phyloP scores from a whole-genome alignment of 64 coral and sea anemone species.

The Cladopsammia gracilis region DNA sequence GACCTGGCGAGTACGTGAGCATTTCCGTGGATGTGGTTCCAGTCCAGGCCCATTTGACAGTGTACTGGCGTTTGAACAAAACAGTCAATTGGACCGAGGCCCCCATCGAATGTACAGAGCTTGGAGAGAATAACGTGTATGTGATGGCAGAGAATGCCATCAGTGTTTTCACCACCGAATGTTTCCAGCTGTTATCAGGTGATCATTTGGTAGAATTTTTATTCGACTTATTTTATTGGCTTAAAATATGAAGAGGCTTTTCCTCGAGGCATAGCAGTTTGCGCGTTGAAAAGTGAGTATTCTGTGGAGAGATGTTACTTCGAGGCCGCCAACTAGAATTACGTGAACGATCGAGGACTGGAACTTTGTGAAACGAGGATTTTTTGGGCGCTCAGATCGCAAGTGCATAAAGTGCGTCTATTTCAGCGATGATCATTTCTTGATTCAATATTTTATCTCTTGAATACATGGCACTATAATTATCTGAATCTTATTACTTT shows the following conservation, averaged over 20 bases:
- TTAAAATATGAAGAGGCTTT: too few species aligned
- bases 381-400: too few species aligned
- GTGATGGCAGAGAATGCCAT: constrained; percentile 58
- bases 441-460: too few species aligned
- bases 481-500: neutral
- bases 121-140: neutral
- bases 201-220: too few species aligned
- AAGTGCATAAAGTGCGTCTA: neutral
- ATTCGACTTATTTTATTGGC: too few species aligned
- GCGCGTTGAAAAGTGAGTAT: too few species aligned
- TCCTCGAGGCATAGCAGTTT: too few species aligned
- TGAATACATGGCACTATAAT: too few species aligned
- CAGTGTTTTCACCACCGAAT: constrained; percentile 34
- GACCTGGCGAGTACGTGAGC: neutral
- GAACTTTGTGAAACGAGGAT: too few species aligned
- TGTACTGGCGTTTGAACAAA: neutral
- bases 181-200: constrained; percentile 34
- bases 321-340: too few species aligned
- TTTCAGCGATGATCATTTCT: neutral
- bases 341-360: too few species aligned
- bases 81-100: constrained; percentile 38
- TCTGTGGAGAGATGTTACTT: too few species aligned
- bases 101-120: neutral
- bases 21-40: constrained; percentile 4
- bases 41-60: neutral